Conservation (phyloP, 2,113 vertebrate genomes). For the Boulengeromyrus knoepffleri region DNA sequence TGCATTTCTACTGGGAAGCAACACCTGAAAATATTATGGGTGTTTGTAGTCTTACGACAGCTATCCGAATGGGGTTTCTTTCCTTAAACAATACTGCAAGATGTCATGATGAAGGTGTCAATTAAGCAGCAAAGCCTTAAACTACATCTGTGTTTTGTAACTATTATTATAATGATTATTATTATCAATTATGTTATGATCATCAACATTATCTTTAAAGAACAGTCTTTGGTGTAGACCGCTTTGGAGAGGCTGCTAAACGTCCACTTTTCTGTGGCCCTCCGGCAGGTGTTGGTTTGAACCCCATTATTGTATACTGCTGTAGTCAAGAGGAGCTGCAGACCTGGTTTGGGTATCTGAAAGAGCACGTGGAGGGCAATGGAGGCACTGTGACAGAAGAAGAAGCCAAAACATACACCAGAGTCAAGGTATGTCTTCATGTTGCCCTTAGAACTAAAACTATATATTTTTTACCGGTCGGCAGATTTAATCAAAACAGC, state of each 20-base stretch:
- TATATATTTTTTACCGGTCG: background rate
- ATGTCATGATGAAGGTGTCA: background rate
- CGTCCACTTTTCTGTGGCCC: background rate
- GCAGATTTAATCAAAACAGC: background rate
- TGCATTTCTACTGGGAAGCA: background rate
- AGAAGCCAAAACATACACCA: slow-evolving; percentile 44
- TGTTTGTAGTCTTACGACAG: background rate
- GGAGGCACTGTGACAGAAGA: slow-evolving; percentile 53
- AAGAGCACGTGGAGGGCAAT: slow-evolving; percentile 75
- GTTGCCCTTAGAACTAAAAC: background rate
- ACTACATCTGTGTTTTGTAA: background rate
- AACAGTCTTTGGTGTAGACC: background rate
- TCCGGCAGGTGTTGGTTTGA: slow-evolving; percentile 75
- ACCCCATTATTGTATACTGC: slow-evolving; percentile 82
- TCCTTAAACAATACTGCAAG: background rate
- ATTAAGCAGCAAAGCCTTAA: background rate
- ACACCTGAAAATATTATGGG: background rate
- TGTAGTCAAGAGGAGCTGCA: slow-evolving; percentile 70
- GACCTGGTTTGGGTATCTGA: slow-evolving; percentile 81
- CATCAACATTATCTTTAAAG: background rate
- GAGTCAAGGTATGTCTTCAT: slow-evolving; percentile 49
- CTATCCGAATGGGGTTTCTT: no score
- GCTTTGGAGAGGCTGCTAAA: background rate
- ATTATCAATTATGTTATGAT: background rate
- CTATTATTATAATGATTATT: background rate